phyloP scores from a whole-genome alignment of 2,888 invertebrate species.

The Lasioglossum lativentre region DNA sequence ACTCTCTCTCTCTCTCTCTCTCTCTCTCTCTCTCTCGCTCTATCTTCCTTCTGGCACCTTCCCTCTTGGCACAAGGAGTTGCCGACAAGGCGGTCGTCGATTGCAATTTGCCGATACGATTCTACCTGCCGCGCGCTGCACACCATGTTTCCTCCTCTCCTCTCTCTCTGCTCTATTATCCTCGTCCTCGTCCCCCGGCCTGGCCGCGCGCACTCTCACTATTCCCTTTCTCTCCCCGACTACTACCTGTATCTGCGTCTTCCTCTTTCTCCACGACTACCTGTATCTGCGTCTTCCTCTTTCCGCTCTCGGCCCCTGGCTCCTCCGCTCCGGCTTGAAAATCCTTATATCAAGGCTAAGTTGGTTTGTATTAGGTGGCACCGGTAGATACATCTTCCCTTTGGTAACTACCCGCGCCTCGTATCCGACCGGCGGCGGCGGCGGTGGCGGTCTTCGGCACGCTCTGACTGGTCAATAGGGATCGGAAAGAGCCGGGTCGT shows the following conservation, averaged over 20 bases:
- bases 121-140: constrained; percentile 77
- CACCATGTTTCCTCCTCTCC: constrained; percentile 55
- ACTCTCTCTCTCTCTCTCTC: too few relatives aligned
- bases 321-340: constrained; percentile 61
- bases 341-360: constrained; percentile 55
- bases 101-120: constrained; percentile 83
- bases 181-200: constrained; percentile 10
- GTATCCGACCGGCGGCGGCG: constrained; percentile 68
- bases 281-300: constrained; percentile 28
- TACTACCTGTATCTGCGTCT: constrained; percentile 26
- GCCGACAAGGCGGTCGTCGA: constrained; percentile 81
- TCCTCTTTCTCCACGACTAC: constrained; percentile 27
- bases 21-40: not conserved
- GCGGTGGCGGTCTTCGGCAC: constrained; percentile 54
- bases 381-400: constrained; percentile 71
- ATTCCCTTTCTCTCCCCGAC: constrained; percentile 3
- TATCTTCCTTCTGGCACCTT: constrained; percentile 33
- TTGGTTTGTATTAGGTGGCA: constrained; percentile 60
- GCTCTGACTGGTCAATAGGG: constrained; percentile 69
- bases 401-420: constrained; percentile 69
- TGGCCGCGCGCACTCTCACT: not conserved
- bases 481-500: not conserved
- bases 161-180: constrained; percentile 27
- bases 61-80: constrained; percentile 71
- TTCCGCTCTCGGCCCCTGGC: constrained; percentile 22